Conservation (phyloP, 2,888 invertebrate genomes). For the Pollenia labialis region DNA sequence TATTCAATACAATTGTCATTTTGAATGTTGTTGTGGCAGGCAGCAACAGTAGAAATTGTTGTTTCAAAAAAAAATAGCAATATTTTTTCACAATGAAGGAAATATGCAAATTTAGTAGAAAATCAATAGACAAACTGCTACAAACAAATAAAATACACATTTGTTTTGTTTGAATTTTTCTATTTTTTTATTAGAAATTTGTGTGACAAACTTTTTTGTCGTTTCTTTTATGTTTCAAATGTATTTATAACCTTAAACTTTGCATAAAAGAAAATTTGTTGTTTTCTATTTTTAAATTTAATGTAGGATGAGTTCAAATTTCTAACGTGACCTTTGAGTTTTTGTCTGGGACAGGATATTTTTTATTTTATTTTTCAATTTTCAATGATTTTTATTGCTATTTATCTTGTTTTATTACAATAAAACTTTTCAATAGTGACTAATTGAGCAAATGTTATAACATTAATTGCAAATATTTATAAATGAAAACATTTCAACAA, state of each 20-base stretch:
- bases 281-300: no score
- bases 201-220: neutral
- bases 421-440: no score
- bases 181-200: neutral
- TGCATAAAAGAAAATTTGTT: conserved; percentile 7
- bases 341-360: neutral
- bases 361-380: no score
- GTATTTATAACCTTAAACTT: conserved; percentile 48
- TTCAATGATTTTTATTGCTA: no score
- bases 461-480: no score
- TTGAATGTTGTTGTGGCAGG: neutral
- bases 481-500: no score
- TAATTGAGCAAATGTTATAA: no score
- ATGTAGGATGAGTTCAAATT: conserved; percentile 19
- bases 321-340: conserved; percentile 1
- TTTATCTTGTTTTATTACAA: no score
- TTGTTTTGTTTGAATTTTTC: conserved; percentile 4
- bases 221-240: neutral
- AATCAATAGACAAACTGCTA: conserved; percentile 7
- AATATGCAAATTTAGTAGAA: conserved; percentile 47
- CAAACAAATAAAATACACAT: conserved; percentile 1
- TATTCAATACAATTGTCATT: neutral
- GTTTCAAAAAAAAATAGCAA: conserved; percentile 3
- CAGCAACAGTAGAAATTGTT: neutral
- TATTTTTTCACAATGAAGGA: neutral